Evolutionary conservation across 2,888 invertebrate genomes (phyloP), one percentile per base, ranked within the genome.

Genomic region (Poecilus cupreus): DNA sequence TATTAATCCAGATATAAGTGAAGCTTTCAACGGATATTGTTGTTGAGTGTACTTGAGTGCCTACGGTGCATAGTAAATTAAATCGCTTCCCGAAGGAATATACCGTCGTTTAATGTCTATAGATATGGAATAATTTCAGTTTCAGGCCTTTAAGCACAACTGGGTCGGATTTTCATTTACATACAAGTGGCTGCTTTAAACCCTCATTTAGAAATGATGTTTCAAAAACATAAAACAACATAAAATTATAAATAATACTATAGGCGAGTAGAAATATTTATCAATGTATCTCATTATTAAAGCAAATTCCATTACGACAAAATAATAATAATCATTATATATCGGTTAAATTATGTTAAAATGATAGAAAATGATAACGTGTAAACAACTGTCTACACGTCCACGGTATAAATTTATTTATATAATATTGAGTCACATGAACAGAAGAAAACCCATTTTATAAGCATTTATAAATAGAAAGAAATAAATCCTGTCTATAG

Each of bases 401-500:
- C 10, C 5, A 18, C 18, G 18, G 70, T 46, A 72, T 72, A 54
- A 75, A 49, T 76, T 13, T 76, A 76, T 76, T 76, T 76, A 54
- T 76, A 76, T 20, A 39, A 37, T 16, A 49, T 32, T 54, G 76
- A 76, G 37, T 76, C 76, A 76, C 18, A 37, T 10, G 39, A 57
- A 57, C 51, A 32, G 24, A 75, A 76, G 76, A 54, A 75, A 76
- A 54, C 39, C 51, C 37, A 20, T 37, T 76, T 76, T 54, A 76
- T 32, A 51, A 76, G 26, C 74, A 18, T 32, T 16, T 57, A 76
- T 57, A 76, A 76, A 76, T 76, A 76, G 76, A 76, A 32, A 8
- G 32, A 76, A 37, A 51, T 51, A 57, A 76, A 76, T 76, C n/a
- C 76, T 57, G 76, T 54, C 51, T 51, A 22, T 51, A 37, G 51